Percentiles rank a stretch among this genome's conserved stretches.
These are phyloP conservation scores for Anarrhichthys ocellatus DNA, from an alignment of 2,113 vertebrate species.

Conservation along the genomic window DNA sequence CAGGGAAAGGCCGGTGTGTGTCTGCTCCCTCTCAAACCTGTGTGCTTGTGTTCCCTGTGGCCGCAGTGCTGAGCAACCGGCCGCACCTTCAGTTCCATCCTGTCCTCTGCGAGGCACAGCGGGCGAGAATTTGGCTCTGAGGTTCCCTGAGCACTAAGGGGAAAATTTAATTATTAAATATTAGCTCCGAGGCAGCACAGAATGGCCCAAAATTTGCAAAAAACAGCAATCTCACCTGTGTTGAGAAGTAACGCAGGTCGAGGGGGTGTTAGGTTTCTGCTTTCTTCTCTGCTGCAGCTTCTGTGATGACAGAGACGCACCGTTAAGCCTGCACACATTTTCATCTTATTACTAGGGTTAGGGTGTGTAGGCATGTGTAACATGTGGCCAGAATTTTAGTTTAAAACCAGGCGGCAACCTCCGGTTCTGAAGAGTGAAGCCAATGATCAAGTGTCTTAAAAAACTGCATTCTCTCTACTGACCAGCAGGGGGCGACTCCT, in stretches of 20 bases:
- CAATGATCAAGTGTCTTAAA: no score
- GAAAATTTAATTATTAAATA: not conserved
- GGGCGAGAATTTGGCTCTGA: constrained; percentile 19
- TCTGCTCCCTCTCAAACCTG: constrained; percentile 12
- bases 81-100: constrained; percentile 25
- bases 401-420: no score
- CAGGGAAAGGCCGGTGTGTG: constrained; percentile 21
- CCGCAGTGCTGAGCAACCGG: constrained; percentile 12
- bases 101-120: constrained; percentile 5
- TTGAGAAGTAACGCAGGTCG: not conserved
- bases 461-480: not conserved
- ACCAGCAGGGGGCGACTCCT: not conserved
- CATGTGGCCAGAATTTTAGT: no score
- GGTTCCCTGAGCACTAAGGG: constrained; percentile 54
- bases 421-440: no score
- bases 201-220: not conserved
- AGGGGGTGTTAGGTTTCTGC: constrained; percentile 44
- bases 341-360: not conserved
- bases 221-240: constrained; percentile 54
- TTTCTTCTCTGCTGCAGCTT: constrained; percentile 60
- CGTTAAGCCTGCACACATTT: not conserved
- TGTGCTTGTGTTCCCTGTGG: constrained; percentile 35
- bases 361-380: not conserved
- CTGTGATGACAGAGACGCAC: constrained; percentile 43
- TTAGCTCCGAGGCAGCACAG: not conserved